These are phyloP conservation scores for Nannospalax galili DNA, from an alignment of 2,113 vertebrate genomes.

Conservation along the genomic window DNA sequence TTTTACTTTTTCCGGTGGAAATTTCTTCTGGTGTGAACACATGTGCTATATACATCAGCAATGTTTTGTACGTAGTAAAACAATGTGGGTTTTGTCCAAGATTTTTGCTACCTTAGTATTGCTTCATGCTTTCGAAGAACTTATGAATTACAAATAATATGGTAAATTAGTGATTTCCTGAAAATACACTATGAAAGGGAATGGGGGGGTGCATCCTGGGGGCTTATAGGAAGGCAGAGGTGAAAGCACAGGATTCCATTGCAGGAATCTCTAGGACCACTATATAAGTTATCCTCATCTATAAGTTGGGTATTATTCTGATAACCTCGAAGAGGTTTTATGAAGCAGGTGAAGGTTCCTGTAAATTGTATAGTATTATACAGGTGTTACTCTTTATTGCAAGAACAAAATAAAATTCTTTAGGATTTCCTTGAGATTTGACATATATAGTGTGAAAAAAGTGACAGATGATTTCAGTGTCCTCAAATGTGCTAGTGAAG, in stretches of 20 bases:
- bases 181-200: neutral
- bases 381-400: neutral
- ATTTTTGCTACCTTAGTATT: neutral
- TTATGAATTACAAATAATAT: neutral
- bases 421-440: neutral
- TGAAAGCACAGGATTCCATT: neutral
- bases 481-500: neutral
- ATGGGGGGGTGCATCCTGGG: neutral
- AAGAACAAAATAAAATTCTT: neutral
- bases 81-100: neutral
- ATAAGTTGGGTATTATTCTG: neutral
- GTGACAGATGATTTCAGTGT: neutral
- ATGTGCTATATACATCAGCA: neutral
- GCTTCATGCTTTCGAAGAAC: neutral
- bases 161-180: conserved; percentile 1
- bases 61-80: neutral
- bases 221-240: neutral
- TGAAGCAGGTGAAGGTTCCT: conserved; percentile 1
- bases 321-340: neutral
- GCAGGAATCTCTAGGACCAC: neutral
- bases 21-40: neutral
- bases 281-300: neutral
- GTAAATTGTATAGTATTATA: neutral
- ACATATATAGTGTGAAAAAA: neutral
- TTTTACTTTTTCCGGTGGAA: no score